A percentile compares a stretch with the other conserved stretches of the same genome.
Conservation (phyloP, 2,888 invertebrate species). For the Melieria picta region DNA sequence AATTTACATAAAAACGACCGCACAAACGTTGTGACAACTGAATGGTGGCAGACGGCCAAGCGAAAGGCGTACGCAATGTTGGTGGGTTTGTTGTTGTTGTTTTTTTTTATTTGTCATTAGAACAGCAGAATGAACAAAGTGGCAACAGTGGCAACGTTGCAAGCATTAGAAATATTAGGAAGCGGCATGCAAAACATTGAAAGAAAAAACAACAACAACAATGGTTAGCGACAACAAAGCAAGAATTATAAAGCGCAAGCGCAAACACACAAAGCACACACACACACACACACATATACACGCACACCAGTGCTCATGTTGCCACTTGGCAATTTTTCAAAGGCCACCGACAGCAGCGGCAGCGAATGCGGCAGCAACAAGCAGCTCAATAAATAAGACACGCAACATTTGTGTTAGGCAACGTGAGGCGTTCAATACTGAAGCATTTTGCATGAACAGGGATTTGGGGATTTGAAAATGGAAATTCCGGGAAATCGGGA, state of each 20-base stretch:
- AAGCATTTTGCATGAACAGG: too few relatives aligned
- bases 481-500: too few relatives aligned
- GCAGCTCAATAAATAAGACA: too few relatives aligned
- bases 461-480: too few relatives aligned
- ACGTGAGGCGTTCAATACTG: too few relatives aligned
- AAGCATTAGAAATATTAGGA: too few relatives aligned
- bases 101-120: background rate
- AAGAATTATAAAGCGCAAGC: constrained; percentile 5
- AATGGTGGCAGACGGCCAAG: constrained; percentile 8
- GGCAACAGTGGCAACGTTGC: too few relatives aligned
- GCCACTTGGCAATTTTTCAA: constrained; percentile 17
- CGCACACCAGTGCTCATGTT: too few relatives aligned
- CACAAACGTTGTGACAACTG: constrained; percentile 26
- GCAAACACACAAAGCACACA: constrained; percentile 18
- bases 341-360: constrained; percentile 20
- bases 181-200: background rate
- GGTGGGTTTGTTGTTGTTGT: background rate
- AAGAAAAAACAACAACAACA: background rate
- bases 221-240: background rate
- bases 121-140: too few relatives aligned
- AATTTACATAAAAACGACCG: constrained; percentile 23
- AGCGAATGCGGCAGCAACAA: too few relatives aligned
- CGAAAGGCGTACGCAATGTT: constrained; percentile 13
- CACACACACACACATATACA: constrained; percentile 3
- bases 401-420: too few relatives aligned